Base-by-base conservation (phyloP, 2,113 vertebrate species). In the Brachypteracias leptosomus region DNA sequence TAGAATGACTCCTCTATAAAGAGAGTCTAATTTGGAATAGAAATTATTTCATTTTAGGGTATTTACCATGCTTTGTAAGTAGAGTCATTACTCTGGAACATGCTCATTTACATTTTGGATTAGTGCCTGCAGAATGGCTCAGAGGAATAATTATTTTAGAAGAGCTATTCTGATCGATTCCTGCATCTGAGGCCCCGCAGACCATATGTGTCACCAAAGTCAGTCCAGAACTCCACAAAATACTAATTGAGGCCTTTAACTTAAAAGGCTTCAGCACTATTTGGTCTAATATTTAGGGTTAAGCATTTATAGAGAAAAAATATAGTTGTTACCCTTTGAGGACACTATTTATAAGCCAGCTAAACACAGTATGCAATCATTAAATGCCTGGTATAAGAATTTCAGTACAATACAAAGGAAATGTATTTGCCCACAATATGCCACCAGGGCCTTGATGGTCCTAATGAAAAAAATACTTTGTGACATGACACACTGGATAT, bases 61-160 rank as follows among this genome's bases (percentile, higher is more conserved):
- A 82, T 85, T 91, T 95, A 88, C 77, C 28, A 66, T 82, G 77
- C 36, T 89, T 91, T 91, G 57, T 66, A 88, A 89, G 76, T 72
- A 66, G 44, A 66, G 36, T 54, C 74, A 95, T 95, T 95, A 93
- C 93, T 89, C 87, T 89, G 70, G 74, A 91, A 94, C 82, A 66
- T 49, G 58, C 57, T 95, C 62, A 79, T 95, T 94, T 95, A 70
- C 85, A 89, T 93, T 94, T 97, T 94, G 94, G 91, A 88, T 85
- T 57, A 88, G n/a, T 88, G 91, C 81, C 93, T 91, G 58, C 86
- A 79, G 89, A 93, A 73, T 46, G 46, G 62, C 84, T 95, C 44
- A 65, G 80, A 54, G 7, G 81, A 91, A 85, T 93, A 91, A 94
- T 96, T 95, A 88, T 80, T 93, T 91, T 91, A 71, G 44, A 95